Evolutionary conservation across 2,888 invertebrate genomes (phyloP), one percentile per base, ranked within the genome.

Genomic region (Aspidiotus rigidus): DNA sequence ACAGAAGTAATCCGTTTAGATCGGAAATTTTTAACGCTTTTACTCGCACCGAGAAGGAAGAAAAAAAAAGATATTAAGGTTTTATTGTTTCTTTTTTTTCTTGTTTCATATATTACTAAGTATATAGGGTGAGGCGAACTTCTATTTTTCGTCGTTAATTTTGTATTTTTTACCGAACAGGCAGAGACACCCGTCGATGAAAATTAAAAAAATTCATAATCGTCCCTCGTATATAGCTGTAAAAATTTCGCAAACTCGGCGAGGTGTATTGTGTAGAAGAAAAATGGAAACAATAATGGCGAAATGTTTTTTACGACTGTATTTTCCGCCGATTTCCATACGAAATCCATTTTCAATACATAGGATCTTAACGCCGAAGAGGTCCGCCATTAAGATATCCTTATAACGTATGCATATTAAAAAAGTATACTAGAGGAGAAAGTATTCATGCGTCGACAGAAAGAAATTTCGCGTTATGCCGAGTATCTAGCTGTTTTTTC

Each of bases 1-100:
- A 49, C 49, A 49, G 11, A n/a, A 49, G 49, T 49, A 49, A 49
- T 49, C 49, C 49, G 49, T 49, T 49, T 49, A 49, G 49, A 49
- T 49, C 49, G 49, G 49, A 49, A 49, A 49, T 49, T 49, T 49
- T 49, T 49, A 49, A 49, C 49, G 49, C 49, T n/a, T 49, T n/a
- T 49, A 28, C 28, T 28, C 28, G 28, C 28, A 5, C 28, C 2
- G 5, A 5, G 5, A 5, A 28, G 5, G 28, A 5, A 28, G 5
- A 5, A 28, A 28, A 28, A 28, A 28, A 28, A 28, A 28, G 28
- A 28, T 28, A 28, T 28, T 28, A 28, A 28, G 28, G 28, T 28
- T 28, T 28, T 28, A 28, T 28, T 28, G 28, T 28, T 28, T 28
- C 28, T 28, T 28, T 28, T 28, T 28, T 28, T 28, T 5, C 28